A percentile compares a stretch with the other conserved stretches of the same genome.
These are phyloP conservation scores for Epinotia brunnichana DNA, from an alignment of 2,888 invertebrate species.

Conservation along the genomic window DNA sequence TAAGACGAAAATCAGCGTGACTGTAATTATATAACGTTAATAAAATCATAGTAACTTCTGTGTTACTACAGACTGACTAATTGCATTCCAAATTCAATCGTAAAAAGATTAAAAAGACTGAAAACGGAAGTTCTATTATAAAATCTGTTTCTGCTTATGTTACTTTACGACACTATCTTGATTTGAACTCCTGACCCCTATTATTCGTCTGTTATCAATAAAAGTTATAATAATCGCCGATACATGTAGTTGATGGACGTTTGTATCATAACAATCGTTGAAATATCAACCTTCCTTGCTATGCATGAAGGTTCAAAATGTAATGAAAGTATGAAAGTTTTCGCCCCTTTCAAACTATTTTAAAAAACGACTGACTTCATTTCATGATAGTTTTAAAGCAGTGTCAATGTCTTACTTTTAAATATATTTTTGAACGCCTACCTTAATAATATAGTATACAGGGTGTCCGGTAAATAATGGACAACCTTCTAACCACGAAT, in stretches of 20 bases:
- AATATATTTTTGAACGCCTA: too few species aligned
- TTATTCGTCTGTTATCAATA: slow-evolving; percentile 7
- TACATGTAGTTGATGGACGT: not conserved
- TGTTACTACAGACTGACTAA: not conserved
- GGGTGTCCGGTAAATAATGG: too few species aligned
- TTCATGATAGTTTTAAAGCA: too few species aligned
- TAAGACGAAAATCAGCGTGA: too few species aligned
- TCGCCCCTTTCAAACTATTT: too few species aligned
- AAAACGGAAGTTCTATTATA: not conserved
- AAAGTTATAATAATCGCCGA: not conserved
- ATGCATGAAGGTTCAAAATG: not conserved
- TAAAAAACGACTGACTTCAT: too few species aligned
- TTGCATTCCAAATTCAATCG: not conserved
- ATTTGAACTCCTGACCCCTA: not conserved
- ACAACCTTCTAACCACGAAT: too few species aligned
- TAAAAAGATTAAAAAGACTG: not conserved
- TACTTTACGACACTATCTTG: not conserved
- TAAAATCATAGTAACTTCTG: not conserved
- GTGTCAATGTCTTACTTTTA: too few species aligned
- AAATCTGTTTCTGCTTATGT: not conserved
- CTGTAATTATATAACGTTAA: not conserved
- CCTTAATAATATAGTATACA: too few species aligned
- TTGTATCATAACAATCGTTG: not conserved
- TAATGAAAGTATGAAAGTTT: too few species aligned
- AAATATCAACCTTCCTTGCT: not conserved